Conservation (phyloP, 2,888 invertebrate species). For the Callosobruchus maculatus region DNA sequence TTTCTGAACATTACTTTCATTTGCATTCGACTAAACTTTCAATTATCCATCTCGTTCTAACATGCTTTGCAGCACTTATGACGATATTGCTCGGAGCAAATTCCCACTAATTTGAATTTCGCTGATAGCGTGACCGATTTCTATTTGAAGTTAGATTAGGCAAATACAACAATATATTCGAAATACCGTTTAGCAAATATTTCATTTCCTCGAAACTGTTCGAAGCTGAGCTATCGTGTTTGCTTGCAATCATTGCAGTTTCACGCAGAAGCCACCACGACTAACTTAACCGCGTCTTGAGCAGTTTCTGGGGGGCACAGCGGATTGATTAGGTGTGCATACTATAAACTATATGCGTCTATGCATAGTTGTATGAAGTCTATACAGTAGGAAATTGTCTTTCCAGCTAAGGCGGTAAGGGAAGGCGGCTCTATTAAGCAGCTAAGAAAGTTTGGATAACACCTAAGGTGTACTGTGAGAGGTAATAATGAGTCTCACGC, state of each 20-base stretch:
- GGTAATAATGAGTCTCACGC: too few relatives aligned
- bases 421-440: too few relatives aligned
- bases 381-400: not conserved
- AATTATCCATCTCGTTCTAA: not conserved
- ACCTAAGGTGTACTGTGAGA: too few relatives aligned
- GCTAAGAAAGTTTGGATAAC: too few relatives aligned
- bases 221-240: not conserved
- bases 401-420: too few relatives aligned
- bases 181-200: not conserved
- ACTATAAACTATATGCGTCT: not conserved
- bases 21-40: not conserved
- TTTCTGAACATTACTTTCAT: too few relatives aligned
- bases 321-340: not conserved
- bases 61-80: not conserved
- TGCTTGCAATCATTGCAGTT: not conserved
- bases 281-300: not conserved
- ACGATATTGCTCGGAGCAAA: not conserved
- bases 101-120: not conserved
- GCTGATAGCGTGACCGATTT: not conserved
- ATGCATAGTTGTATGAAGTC: not conserved
- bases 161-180: not conserved
- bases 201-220: not conserved
- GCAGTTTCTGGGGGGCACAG: not conserved
- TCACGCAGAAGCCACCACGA: not conserved
- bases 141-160: not conserved